A percentile compares a stretch with the other conserved stretches of the same genome.
These are phyloP conservation scores for Caloenas nicobarica DNA, from an alignment of 2,113 vertebrate genomes.

Conservation along the genomic window DNA sequence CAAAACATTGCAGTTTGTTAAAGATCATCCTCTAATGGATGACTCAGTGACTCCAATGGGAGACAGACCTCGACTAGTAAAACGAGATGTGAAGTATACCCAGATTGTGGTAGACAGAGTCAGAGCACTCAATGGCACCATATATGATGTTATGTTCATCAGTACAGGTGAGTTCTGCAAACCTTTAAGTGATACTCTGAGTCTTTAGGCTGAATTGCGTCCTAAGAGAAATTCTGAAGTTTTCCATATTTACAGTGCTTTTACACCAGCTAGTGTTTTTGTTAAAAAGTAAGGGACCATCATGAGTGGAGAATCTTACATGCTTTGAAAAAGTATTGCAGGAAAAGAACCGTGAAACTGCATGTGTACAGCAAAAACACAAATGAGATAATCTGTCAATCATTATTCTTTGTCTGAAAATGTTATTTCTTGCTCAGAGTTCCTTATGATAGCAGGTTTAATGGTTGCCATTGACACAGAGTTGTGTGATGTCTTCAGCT, in stretches of 20 bases:
- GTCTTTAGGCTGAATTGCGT: background rate
- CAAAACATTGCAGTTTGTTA: conserved; percentile 95
- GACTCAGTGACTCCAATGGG: conserved; percentile 88
- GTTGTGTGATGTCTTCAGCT: background rate
- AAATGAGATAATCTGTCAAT: background rate
- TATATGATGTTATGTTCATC: conserved; percentile 91
- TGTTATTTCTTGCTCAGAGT: background rate
- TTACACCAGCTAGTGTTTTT: background rate
- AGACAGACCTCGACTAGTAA: conserved; percentile 84
- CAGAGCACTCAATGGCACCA: conserved; percentile 81
- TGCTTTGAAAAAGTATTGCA: background rate
- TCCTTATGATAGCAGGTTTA: background rate
- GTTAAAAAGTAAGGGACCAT: background rate
- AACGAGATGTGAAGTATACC: conserved; percentile 89
- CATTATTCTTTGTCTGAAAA: background rate
- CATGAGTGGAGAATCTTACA: rapidly evolving
- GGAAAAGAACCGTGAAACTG: background rate
- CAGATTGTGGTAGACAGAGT: conserved; percentile 94
- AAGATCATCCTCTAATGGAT: conserved; percentile 95
- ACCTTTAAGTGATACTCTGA: background rate
- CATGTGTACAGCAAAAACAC: background rate
- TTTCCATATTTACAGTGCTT: background rate
- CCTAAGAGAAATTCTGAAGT: background rate
- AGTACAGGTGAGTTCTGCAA: conserved; percentile 82
- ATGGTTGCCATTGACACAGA: background rate